Base-by-base conservation (phyloP, 2,797 vertebrate species). In the Margarornis squamiger region DNA sequence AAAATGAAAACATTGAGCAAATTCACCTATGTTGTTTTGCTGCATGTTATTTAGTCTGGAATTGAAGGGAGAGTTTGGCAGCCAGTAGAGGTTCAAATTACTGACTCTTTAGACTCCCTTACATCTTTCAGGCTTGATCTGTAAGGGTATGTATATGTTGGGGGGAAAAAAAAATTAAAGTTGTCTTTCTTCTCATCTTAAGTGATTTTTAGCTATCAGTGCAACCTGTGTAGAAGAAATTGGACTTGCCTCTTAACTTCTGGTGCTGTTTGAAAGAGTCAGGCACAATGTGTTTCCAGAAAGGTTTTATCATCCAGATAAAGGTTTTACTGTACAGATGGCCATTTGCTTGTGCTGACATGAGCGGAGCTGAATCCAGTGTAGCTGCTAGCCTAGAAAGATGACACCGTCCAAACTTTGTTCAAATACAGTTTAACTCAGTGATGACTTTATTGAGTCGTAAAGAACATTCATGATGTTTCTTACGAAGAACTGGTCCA, bases 21-120 rank as follows among this genome's bases (percentile, higher is more conserved):
- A 74, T 49, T 90, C 62, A 91, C 55, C 36, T 67, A 2, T 67
- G 51, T 81, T 88, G 66, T 90, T 96, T 92, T 94, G 55, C 55
- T 90, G 5, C 32, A 3, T 34, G 36, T 72, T 87, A 55, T 59
- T 90, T 85, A 81, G 67, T 72, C 79, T 94, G 63, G 62, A 89
- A 49, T 57, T 86, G 34, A 46, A 77, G 57, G 51, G 59, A 71
- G 41, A 84, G 21, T 79, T 93, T 95, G 90, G 76, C 67, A 84
- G 39, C 23, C 36, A 48, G 36, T 57, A 93, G 27, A 82, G 18
- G 26, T 72, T 89, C 49, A 61, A 61, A 65, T 71, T 70, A 22
- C 58, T 83, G 24, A n/a, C 39, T 72, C 51, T 34, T 29, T 74
- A 81, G 48, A 39, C 34, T 81, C 57, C 58, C 54, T 85, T 54